Base-by-base conservation (phyloP, 2,797 vertebrate species). In the Acanthurus leucopareius region DNA sequence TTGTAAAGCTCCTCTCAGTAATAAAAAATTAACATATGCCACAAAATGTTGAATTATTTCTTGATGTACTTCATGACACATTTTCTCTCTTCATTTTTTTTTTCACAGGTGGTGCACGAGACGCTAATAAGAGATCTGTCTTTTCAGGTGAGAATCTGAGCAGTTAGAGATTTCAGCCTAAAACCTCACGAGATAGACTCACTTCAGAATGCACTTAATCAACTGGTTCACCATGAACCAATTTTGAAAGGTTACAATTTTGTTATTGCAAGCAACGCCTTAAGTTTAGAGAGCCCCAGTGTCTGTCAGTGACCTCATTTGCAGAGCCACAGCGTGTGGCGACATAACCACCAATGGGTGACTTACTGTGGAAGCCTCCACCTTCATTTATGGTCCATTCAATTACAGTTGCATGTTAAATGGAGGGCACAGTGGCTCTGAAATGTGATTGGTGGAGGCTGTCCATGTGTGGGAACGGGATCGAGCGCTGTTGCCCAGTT, bases 131-230 rank as follows among this genome's bases (percentile, higher is more conserved):
- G 79, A 94, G 95, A 89, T 95, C 95, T 1, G 91, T 96, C 88
- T 95, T 96, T 94, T 96, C 96, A 95, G 96, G 96, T 96, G 79
- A 91, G 93, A 32, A 48, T 69, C 25, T 74, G 19, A 75, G 32
- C 56, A 44, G 9, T 49, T 59, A 2, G 11, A 73, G 17, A 35
- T n/a, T 22, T 69, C 32, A 48, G 19, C 47, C 32, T 74, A 38
- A 74, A 61, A 44, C 10, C 45, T 25, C 28, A 4, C 66, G 42
- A 73, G 45, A 57, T 51, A 19, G 1, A 20, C 47, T 57, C 15
- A 9, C n/a, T 15, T 52, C 49, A 17, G 25, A 45, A 66, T 71
- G 22, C 58, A 6, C 52, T 49, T 56, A 54, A 11, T 65, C 25
- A 76, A 68, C 63, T 48, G 44, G 32, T 16, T 40, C 64, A 64